Evolutionary conservation across 2,113 vertebrate genomes (phyloP).

Genomic region (Catharus fuscescens): DNA sequence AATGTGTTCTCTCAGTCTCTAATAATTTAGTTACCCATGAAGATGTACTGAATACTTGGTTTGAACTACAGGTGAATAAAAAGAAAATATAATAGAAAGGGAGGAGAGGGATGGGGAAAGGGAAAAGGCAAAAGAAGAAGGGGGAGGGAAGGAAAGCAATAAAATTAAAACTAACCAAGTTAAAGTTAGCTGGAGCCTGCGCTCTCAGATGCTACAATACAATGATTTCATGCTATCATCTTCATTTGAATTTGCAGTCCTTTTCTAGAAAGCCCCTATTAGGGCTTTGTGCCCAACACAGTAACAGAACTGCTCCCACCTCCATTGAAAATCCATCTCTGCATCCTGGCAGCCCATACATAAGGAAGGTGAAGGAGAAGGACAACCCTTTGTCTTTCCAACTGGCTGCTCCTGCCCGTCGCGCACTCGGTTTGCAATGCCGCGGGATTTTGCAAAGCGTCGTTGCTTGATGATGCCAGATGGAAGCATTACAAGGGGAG

Average conservation of each 20-base stretch:
- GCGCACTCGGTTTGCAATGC: neutral
- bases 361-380: neutral
- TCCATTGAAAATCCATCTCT: neutral
- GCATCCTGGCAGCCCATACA: neutral
- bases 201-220: neutral
- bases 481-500: slow-evolving; percentile 14
- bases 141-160: neutral
- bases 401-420: neutral
- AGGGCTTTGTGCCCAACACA: neutral
- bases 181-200: neutral
- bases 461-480: slow-evolving; percentile 1
- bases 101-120: neutral
- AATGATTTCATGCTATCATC: neutral
- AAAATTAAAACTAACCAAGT: neutral
- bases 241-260: neutral
- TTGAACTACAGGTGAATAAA: neutral
- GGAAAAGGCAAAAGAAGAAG: neutral
- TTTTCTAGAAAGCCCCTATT: neutral
- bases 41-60: neutral
- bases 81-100: neutral
- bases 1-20: neutral
- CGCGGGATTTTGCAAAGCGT: neutral
- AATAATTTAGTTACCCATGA: neutral
- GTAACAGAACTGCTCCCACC: neutral
- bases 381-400: neutral